phyloP scores from a whole-genome alignment of 2,113 vertebrate genomes.

The Pyxicephalus adspersus region DNA sequence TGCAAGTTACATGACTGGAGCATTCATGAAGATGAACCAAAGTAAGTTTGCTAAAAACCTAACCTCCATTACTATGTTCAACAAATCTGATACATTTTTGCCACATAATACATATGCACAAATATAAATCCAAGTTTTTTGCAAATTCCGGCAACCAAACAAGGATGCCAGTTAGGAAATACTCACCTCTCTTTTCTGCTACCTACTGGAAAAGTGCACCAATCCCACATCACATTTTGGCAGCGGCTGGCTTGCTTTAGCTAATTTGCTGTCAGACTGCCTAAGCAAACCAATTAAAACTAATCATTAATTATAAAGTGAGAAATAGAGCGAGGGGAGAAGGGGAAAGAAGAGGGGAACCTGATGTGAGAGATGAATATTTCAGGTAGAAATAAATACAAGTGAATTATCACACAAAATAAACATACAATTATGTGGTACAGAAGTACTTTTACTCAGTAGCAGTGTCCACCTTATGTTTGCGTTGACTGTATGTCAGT shows the following conservation, averaged over 20 bases:
- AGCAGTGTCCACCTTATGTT: neutral
- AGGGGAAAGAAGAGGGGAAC: slow-evolving; percentile 48
- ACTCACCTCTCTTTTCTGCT: neutral
- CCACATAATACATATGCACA: no score
- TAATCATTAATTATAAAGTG: slow-evolving; percentile 88
- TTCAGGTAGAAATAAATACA: slow-evolving; percentile 8
- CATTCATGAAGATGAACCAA: no score
- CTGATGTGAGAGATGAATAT: slow-evolving; percentile 7
- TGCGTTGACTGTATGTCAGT: no score
- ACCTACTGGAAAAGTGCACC: slow-evolving; percentile 50
- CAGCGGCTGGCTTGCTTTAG: slow-evolving; percentile 69
- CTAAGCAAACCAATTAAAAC: slow-evolving; percentile 85
- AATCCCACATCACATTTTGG: slow-evolving; percentile 61
- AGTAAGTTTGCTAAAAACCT: no score
- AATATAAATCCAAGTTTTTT: no score
- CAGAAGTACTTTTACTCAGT: neutral
- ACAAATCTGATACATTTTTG: no score
- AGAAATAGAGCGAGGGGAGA: slow-evolving; percentile 58
- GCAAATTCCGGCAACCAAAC: neutral
- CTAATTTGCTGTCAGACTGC: slow-evolving; percentile 77
- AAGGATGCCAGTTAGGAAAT: neutral
- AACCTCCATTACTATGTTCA: no score
- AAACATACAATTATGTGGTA: neutral
- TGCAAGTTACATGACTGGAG: no score
- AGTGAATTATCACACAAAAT: neutral